These are phyloP conservation scores for Julus scanicus DNA, from an alignment of 2,888 invertebrate species.

Conservation along the genomic window DNA sequence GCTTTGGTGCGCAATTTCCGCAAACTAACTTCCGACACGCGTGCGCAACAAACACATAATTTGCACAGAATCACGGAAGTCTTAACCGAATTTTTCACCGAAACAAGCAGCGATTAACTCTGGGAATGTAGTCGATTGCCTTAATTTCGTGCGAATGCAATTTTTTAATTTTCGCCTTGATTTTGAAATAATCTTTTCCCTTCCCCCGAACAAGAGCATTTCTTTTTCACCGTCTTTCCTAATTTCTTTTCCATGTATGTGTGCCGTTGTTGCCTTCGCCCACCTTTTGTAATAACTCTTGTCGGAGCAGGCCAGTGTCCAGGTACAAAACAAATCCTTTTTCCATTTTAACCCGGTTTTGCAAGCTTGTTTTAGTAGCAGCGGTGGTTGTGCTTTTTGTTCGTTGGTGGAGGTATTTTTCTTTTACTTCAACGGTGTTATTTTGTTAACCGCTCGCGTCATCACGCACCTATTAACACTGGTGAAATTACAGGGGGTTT, in stretches of 20 bases:
- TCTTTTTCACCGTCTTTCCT: background rate
- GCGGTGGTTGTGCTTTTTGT: background rate
- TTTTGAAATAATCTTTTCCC: background rate
- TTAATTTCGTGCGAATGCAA: background rate
- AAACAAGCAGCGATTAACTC: background rate
- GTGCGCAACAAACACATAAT: background rate
- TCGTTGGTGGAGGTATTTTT: background rate
- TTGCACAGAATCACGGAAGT: background rate
- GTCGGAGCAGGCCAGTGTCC: background rate
- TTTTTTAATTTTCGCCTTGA: background rate
- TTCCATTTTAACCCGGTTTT: background rate
- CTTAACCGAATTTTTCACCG: background rate
- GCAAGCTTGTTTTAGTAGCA: background rate
- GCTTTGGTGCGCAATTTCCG: background rate
- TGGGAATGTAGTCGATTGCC: background rate
- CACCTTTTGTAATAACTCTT: constrained; percentile 1
- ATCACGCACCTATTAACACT: background rate
- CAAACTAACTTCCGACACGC: background rate
- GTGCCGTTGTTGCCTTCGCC: background rate
- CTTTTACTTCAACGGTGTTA: background rate
- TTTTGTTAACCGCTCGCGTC: background rate
- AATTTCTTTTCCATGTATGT: constrained; percentile 1
- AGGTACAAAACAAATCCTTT: background rate
- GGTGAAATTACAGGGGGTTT: background rate
- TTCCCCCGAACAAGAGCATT: background rate